Conservation (phyloP, 2,113 vertebrate genomes). For the Misgurnus anguillicaudatus region DNA sequence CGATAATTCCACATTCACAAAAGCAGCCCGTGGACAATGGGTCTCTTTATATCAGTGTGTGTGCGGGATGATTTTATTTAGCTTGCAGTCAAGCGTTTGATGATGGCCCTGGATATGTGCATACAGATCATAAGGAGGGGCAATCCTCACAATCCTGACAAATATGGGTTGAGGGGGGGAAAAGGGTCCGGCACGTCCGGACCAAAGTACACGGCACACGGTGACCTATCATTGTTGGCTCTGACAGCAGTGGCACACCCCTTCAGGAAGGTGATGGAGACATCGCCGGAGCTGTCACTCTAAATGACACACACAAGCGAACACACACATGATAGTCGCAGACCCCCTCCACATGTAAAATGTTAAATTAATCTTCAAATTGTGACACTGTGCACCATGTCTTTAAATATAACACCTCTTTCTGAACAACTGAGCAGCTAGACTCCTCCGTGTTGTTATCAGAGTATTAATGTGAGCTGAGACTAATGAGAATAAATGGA, state of each 20-base stretch:
- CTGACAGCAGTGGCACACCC: constrained; percentile 50
- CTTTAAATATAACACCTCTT: not conserved
- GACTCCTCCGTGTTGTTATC: constrained; percentile 4
- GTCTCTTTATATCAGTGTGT: constrained; percentile 21
- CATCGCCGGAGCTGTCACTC: constrained; percentile 52
- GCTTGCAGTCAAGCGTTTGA: constrained; percentile 38
- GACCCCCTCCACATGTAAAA: no score
- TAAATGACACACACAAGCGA: constrained; percentile 17
- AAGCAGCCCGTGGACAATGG: constrained; percentile 40
- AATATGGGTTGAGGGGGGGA: not conserved
- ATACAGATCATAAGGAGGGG: constrained; percentile 20
- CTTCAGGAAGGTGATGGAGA: constrained; percentile 54
- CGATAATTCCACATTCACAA: constrained; percentile 46
- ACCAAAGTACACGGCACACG: constrained; percentile 46
- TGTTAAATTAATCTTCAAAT: not conserved
- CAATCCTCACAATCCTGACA: constrained; percentile 11
- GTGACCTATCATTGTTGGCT: constrained; percentile 40
- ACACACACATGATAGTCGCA: not conserved
- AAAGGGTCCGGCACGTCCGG: constrained; percentile 33
- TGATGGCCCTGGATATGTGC: constrained; percentile 27
- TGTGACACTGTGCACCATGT: not conserved
- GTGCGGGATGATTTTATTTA: constrained; percentile 32
- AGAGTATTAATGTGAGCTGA: constrained; percentile 7
- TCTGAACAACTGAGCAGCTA: constrained; percentile 1
- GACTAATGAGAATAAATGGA: constrained; percentile 68